Base-by-base conservation (phyloP, 2,888 invertebrate species). In the Brachypterus glaber region DNA sequence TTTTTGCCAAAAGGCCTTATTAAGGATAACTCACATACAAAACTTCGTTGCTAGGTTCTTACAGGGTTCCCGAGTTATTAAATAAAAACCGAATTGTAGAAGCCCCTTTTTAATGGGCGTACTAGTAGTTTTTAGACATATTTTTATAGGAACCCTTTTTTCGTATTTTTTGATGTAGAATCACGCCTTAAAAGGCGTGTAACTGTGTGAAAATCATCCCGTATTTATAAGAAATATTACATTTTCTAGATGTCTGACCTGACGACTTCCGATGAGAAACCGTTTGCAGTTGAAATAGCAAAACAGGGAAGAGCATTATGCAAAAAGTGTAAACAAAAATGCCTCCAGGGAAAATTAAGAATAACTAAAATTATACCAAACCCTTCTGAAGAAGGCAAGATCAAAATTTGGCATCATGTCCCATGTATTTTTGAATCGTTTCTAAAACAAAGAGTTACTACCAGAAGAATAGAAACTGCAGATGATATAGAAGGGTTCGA, bases 321-420 rank as follows among this genome's bases (percentile, higher is more conserved):
- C 58, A 90, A 90, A 62, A 86, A 82, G 54, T 92, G 91, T 62
- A 91, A 90, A 67, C 69, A 74, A 41, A 81, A 81, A 54, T 82
- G 87, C 53, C 74, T 76, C 1, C 74, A 77, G 55, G 85, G 80
- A 14, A 71, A 76, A 41, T 55, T 89, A 30, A 71, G 91, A 39
- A 67, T 91, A 30, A 90, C 84, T 0, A 90, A 89, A 62, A 47
- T 87, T 12, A 74, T 77, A 3, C 66, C 80, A 1, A 91, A 87
- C 63, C 87, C 86, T 0, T 90, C 87, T 56, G 76, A 73, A 9
- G 71, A 72, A 7, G 76, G 74, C 21, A 53, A 78, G 51, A 87
- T 91, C 85, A 91, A 89, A 61, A 75, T 76, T 48, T 91, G 88
- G 84, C 75, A 81, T 59, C 91, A 91, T 56, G 66, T 85, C 0